Evolutionary conservation across 30 jellyfish, hydroid and myxozoan genomes (phyloP).

Genomic region (Rhopilema esculentum): DNA sequence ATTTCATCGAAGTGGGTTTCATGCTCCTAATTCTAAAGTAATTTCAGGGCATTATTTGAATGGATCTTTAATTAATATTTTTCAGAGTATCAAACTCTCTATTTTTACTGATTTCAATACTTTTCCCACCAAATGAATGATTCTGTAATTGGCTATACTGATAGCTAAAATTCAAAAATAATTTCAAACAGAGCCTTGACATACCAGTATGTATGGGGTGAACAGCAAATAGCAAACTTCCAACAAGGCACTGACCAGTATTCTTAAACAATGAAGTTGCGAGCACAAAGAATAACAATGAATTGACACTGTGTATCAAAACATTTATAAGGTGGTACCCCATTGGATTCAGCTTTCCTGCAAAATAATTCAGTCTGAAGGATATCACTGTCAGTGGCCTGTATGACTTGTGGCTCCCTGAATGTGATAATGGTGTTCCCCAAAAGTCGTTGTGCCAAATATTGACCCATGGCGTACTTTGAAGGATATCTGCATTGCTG

Average conservation of each 20-base stretch:
- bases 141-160: too few species aligned
- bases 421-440: constrained; percentile 95
- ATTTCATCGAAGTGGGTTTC: too few species aligned
- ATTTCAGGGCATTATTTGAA: too few species aligned
- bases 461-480: constrained; percentile 66
- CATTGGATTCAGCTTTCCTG: constrained; percentile 78
- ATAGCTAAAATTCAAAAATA: too few species aligned
- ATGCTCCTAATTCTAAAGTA: too few species aligned
- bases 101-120: too few species aligned
- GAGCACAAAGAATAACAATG: constrained; percentile 64
- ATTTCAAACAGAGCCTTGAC: too few species aligned
- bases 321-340: constrained; percentile 81
- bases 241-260: constrained; percentile 51
- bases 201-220: constrained; percentile 95
- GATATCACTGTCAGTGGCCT: constrained; percentile 85
- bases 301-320: constrained; percentile 69
- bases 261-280: constrained; percentile 29
- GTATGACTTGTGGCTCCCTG: constrained; percentile 97
- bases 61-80: too few species aligned
- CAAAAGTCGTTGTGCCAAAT: constrained; percentile 85
- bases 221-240: constrained; percentile 86
- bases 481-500: constrained; percentile 72
- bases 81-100: too few species aligned
- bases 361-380: constrained; percentile 74
- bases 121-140: too few species aligned